phyloP scores from a whole-genome alignment of 2,797 vertebrate species.

The Balearica regulorum region DNA sequence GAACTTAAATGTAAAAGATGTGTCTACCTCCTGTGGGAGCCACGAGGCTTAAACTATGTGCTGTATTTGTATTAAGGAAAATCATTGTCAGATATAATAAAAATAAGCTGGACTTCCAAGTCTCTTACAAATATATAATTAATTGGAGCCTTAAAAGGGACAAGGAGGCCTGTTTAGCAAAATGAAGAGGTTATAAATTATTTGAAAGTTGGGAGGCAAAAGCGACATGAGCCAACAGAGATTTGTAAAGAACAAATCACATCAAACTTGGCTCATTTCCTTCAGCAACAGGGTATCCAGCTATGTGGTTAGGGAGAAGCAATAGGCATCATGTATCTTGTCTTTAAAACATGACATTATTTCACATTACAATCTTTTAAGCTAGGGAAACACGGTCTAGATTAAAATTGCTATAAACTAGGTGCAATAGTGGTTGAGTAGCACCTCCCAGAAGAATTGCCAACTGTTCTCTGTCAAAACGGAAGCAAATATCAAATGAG shows the following conservation, averaged over 20 bases:
- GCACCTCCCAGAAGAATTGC: neutral
- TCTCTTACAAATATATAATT: neutral
- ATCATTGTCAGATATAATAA: neutral
- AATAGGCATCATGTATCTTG: neutral
- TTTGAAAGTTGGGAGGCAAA: neutral
- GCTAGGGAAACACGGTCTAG: neutral
- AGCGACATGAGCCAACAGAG: neutral
- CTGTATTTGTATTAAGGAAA: neutral
- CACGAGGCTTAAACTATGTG: neutral
- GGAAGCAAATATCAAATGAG: conserved; percentile 25
- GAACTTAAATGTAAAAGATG: neutral
- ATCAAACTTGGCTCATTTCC: neutral
- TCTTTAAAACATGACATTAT: conserved; percentile 29
- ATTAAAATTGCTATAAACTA: neutral
- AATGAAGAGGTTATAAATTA: conserved; percentile 16
- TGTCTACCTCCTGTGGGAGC: neutral
- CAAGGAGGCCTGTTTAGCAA: neutral
- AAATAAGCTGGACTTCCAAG: neutral
- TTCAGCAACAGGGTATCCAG: neutral
- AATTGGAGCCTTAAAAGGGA: neutral
- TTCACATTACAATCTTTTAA: conserved; percentile 1
- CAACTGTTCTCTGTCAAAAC: neutral
- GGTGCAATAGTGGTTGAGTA: neutral
- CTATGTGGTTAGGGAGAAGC: neutral
- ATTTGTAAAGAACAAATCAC: conserved; percentile 3